Percentiles rank a stretch among this genome's conserved stretches.
Evolutionary conservation across 2,113 vertebrate species (phyloP).

Genomic region (Istiophorus platypterus): DNA sequence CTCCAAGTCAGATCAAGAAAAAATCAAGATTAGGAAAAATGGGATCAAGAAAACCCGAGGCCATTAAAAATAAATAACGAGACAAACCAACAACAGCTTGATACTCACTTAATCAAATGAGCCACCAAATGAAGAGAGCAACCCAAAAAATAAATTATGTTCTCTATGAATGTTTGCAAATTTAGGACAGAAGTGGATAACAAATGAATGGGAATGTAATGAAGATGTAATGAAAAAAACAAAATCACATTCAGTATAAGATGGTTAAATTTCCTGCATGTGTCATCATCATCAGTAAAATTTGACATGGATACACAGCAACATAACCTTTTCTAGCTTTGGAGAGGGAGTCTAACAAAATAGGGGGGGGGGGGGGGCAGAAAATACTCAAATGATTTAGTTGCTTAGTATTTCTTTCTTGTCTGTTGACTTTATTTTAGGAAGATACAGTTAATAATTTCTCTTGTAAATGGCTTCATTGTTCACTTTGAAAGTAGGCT

Average conservation of each 20-base stretch:
- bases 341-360: background rate
- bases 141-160: background rate
- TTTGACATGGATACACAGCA: background rate
- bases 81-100: background rate
- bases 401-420: slow-evolving; percentile 13
- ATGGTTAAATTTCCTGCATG: background rate
- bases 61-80: background rate
- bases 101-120: background rate
- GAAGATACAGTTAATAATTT: slow-evolving; percentile 5
- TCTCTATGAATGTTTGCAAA: background rate
- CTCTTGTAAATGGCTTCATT: slow-evolving; percentile 7
- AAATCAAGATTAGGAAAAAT: no score
- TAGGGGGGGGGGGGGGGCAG: background rate
- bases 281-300: background rate
- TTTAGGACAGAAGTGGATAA: background rate
- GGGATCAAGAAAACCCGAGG: no score
- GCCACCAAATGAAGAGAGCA: background rate
- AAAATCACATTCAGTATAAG: background rate
- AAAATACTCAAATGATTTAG: slow-evolving; percentile 24
- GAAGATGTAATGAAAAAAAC: slow-evolving; percentile 6
- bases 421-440: background rate
- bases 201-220: background rate
- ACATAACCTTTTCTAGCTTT: background rate
- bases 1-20: no score
- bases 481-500: background rate